Evolutionary conservation across 2,113 vertebrate genomes (phyloP).

Genomic region (Vimba vimba): DNA sequence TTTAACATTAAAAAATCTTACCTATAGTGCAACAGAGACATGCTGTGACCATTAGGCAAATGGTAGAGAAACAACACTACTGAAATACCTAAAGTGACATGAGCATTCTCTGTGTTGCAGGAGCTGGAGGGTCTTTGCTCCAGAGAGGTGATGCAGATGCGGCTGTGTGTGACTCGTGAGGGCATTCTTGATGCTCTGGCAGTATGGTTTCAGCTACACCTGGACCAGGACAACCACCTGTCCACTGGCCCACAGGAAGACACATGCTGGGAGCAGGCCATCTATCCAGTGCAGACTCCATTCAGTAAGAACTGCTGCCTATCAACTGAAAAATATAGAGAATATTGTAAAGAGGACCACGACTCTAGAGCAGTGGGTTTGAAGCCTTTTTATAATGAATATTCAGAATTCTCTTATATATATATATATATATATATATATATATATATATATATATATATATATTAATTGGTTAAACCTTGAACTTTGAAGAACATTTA

Average conservation of each 20-base stretch:
- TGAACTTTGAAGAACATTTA: not conserved
- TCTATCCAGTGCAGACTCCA: conserved; percentile 88
- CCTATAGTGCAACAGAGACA: not conserved
- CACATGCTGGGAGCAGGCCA: conserved; percentile 97
- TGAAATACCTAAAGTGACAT: not conserved
- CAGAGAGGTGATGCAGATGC: conserved; percentile 76
- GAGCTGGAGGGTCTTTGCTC: conserved; percentile 88
- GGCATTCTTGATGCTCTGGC: conserved; percentile 89
- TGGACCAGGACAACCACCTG: conserved; percentile 87
- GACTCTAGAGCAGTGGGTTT: not conserved
- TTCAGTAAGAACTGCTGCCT: conserved; percentile 70
- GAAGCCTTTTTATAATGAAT: no score
- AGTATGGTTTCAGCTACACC: conserved; percentile 94
- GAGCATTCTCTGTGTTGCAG: conserved; percentile 65
- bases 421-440: no score
- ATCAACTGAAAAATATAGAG: not conserved
- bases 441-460: no score
- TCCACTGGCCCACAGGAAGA: conserved; percentile 92
- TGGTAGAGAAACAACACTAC: not conserved
- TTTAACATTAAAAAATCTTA: not conserved
- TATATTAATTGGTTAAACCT: no score
- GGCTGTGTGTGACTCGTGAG: conserved; percentile 75
- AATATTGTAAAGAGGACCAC: not conserved
- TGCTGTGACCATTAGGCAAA: not conserved
- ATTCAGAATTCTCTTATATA: no score